A percentile compares a stretch with the other conserved stretches of the same genome.
phyloP scores from a whole-genome alignment of 1,140 invertebrate genomes.

The Trinorchestia longiramus region DNA sequence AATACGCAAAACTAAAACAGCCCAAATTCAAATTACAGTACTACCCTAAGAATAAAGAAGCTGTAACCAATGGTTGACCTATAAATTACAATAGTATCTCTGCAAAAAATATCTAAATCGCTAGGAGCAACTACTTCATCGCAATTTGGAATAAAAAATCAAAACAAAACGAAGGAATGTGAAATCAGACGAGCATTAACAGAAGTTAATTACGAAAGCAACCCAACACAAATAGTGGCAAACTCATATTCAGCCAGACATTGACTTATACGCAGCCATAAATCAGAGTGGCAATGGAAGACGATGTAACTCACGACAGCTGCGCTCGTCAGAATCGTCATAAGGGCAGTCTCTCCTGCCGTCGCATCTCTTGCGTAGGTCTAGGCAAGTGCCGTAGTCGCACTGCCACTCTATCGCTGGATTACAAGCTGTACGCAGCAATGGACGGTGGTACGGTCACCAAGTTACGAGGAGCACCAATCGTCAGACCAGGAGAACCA shows the following conservation, averaged over 20 bases:
- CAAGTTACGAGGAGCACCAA: slow-evolving; percentile 69
- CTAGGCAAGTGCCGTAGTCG: slow-evolving; percentile 55
- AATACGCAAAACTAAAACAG: neutral
- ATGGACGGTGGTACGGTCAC: slow-evolving; percentile 68
- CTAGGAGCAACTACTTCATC: no score
- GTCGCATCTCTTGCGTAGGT: slow-evolving; percentile 51
- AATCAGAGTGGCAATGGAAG: neutral
- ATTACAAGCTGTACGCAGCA: slow-evolving; percentile 19
- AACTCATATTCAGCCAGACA: neutral
- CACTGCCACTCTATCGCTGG: slow-evolving; percentile 57
- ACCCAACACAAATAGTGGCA: neutral
- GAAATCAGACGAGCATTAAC: neutral
- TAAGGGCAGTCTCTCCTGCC: slow-evolving; percentile 74
- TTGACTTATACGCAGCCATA: neutral
- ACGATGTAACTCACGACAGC: slow-evolving; percentile 74
- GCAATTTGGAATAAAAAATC: no score
- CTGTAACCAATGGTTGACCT: no score
- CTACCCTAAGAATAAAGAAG: no score
- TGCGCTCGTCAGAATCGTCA: slow-evolving; percentile 79
- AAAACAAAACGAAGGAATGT: neutral
- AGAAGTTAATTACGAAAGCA: neutral
- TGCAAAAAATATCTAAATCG: no score
- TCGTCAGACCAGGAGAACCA: neutral
- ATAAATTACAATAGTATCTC: no score
- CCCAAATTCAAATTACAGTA: neutral